Percentiles rank a stretch among this genome's conserved stretches.
Evolutionary conservation across 2,888 invertebrate genomes (phyloP).

Genomic region (Tipula lateralis): DNA sequence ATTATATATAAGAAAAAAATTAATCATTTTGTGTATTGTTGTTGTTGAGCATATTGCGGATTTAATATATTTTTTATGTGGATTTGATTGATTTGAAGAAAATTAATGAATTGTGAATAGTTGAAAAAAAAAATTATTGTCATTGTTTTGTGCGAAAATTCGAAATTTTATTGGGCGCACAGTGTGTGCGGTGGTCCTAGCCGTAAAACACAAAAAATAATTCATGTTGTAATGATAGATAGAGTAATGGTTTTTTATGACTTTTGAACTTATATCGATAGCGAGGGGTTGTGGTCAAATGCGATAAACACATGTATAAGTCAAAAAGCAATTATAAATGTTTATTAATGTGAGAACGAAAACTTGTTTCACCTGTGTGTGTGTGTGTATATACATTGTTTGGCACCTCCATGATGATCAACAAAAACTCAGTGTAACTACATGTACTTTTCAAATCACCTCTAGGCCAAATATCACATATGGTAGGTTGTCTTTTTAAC

Average conservation of each 20-base stretch:
- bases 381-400: not conserved
- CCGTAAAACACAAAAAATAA: not conserved
- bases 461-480: not conserved
- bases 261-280: not conserved
- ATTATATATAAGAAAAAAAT: too few species aligned
- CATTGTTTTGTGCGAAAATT: not conserved
- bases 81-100: not conserved
- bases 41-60: not conserved
- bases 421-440: not conserved
- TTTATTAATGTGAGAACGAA: not conserved
- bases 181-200: not conserved
- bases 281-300: not conserved
- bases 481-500: constrained; percentile 24
- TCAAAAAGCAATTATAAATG: not conserved
- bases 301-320: not conserved
- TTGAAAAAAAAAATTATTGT: not conserved
- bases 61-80: not conserved
- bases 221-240: not conserved
- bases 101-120: not conserved
- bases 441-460: not conserved
- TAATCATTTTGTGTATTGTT: not conserved
- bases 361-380: not conserved
- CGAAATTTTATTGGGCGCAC: not conserved
- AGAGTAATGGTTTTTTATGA: not conserved
- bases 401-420: not conserved